A percentile compares a stretch with the other conserved stretches of the same genome.
phyloP scores from a whole-genome alignment of 2,888 invertebrate genomes.

The Andricus quercusramuli region DNA sequence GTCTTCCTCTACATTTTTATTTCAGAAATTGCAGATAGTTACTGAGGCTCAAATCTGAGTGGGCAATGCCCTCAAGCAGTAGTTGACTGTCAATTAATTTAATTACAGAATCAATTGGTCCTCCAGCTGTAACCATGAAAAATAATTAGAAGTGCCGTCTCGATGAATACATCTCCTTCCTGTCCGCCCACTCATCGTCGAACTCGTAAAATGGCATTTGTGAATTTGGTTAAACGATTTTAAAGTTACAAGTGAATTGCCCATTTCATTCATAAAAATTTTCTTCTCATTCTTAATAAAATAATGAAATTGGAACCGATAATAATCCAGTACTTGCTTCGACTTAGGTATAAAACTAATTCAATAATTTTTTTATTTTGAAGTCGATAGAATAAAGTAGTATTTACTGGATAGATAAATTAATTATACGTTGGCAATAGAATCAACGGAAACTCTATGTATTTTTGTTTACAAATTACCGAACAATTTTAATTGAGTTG shows the following conservation, averaged over 20 bases:
- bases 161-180: constrained; percentile 25
- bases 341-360: no score
- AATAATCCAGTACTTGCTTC: neutral
- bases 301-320: neutral
- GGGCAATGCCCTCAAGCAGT: constrained; percentile 18
- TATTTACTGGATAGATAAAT: no score
- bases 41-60: neutral
- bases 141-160: constrained; percentile 28
- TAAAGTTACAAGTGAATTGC: neutral
- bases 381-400: no score
- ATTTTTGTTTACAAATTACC: no score
- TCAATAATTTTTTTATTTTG: no score
- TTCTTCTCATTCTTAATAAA: neutral
- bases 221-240: constrained; percentile 3
- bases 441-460: no score
- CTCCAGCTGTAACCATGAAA: constrained; percentile 15
- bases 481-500: no score
- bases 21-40: constrained; percentile 14
- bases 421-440: no score
- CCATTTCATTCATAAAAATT: neutral
- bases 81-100: constrained; percentile 57
- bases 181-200: constrained; percentile 5
- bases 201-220: neutral
- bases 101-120: constrained; percentile 57
- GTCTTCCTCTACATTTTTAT: neutral